Conservation (phyloP, 92 coral and sea anemone genomes). For the Parazoanthus swiftii region DNA sequence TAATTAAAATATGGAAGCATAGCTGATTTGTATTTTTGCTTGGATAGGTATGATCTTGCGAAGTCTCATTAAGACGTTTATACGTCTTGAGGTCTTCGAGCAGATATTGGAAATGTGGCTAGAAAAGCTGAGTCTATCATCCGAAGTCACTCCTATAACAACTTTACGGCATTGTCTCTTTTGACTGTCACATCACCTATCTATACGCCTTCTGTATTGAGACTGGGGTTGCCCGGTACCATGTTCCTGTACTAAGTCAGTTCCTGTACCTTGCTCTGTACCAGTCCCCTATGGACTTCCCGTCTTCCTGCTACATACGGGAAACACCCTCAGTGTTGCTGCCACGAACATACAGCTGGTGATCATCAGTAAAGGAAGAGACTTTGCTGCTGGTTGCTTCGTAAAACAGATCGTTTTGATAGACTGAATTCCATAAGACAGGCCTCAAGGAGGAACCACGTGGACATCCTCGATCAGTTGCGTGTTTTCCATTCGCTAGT, state of each 20-base stretch:
- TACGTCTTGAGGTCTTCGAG: too few relatives aligned
- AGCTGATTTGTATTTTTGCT: background rate
- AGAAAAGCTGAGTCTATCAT: too few relatives aligned
- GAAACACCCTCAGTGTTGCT: constrained; percentile 17
- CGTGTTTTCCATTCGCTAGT: constrained; percentile 38
- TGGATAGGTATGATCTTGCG: background rate
- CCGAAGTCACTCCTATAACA: too few relatives aligned
- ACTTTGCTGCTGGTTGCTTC: constrained; percentile 33
- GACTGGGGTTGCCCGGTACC: background rate
- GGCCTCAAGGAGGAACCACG: constrained; percentile 57
- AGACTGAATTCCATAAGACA: constrained; percentile 55
- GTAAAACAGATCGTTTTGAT: constrained; percentile 58
- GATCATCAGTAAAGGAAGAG: constrained; percentile 62
- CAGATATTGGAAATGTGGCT: too few relatives aligned
- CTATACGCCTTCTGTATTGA: background rate
- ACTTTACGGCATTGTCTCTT: background rate
- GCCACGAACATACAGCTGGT: constrained; percentile 44
- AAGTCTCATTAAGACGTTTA: background rate
- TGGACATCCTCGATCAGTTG: constrained; percentile 48
- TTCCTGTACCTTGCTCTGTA: background rate
- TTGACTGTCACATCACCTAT: background rate
- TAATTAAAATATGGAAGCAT: too few relatives aligned
- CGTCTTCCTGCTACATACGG: constrained; percentile 8
- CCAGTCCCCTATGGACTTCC: constrained; percentile 48
- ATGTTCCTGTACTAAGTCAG: background rate